Percentiles rank a stretch among this genome's conserved stretches.
These are phyloP conservation scores for Drosophila heteroneura DNA, from an alignment of 2,888 invertebrate species.

Conservation along the genomic window DNA sequence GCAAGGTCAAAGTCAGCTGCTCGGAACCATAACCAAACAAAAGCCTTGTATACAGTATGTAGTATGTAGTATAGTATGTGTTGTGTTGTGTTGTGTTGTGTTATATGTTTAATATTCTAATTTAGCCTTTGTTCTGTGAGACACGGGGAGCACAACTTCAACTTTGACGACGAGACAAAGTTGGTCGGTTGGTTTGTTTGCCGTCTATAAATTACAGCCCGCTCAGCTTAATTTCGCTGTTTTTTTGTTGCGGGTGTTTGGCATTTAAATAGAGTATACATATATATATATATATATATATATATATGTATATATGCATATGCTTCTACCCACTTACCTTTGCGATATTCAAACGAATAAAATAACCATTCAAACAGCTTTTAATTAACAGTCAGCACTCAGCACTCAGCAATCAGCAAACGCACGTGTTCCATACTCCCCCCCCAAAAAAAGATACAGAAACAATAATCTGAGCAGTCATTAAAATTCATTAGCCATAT, in stretches of 20 bases:
- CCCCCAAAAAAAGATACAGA: constrained; percentile 2
- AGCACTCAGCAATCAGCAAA: constrained; percentile 25
- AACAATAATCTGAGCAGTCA: constrained; percentile 41
- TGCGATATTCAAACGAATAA: constrained; percentile 46
- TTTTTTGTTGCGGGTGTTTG: constrained; percentile 56
- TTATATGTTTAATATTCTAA: constrained; percentile 69
- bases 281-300: neutral
- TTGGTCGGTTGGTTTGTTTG: constrained; percentile 20
- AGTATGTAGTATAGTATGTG: constrained; percentile 35
- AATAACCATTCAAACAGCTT: constrained; percentile 55
- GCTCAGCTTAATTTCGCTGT: constrained; percentile 41
- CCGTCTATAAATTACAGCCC: constrained; percentile 67
- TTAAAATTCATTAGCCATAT: constrained; percentile 77
- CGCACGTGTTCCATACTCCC: constrained; percentile 46
- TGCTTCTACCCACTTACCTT: constrained; percentile 24
- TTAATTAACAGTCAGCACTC: constrained; percentile 59
- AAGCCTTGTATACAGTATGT: constrained; percentile 43
- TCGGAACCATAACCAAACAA: constrained; percentile 61
- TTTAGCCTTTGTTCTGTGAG: constrained; percentile 66
- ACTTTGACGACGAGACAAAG: constrained; percentile 65
- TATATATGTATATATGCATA: neutral
- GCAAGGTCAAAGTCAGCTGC: constrained; percentile 80
- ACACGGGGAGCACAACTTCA: constrained; percentile 35
- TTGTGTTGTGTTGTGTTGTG: constrained; percentile 34
- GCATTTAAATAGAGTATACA: constrained; percentile 57